Evolutionary conservation across 2,797 vertebrate species (phyloP), one percentile per base, ranked within the genome.

Genomic region (Sebastiscus tertius): DNA sequence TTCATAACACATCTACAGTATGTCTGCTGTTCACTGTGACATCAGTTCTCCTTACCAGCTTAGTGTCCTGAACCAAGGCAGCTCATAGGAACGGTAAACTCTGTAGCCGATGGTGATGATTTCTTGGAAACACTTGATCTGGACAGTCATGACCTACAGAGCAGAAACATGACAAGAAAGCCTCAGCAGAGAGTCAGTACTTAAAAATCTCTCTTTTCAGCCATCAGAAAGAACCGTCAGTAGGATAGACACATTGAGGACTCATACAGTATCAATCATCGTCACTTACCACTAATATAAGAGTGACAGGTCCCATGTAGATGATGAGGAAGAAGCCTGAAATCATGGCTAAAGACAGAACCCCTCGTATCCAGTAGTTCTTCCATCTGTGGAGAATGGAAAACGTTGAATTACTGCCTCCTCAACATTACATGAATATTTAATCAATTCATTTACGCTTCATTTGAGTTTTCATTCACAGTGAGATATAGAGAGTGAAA

Each of bases 331-430:
- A 99, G 88, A 99, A 99, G 6, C 95, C 93, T 20, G 92, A 95
- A 42, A 99, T 99, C 98, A 99, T 99, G 42, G 97, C 96, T 59
- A 99, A 75, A 61, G 97, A 97, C 85, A 99, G 95, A 93, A 99
- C 97, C 29, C 98, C 97, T 90, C 98, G 97, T 88, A 99, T 97
- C 98, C 98, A 99, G 97, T 98, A 99, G 84, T 99, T 99, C 93
- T 98, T 99, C 98, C 98, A 99, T 91, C 98, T 99, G 91, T 73
- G 90, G 82, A 67, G 77, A 60, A 77, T 0, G 2, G 24, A 80
- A 80, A 61, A 80, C 33, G 2, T 8, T 20, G 0, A 27, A 29
- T 75, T 34, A 81, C 3, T 62, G 8, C 5, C 11, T 49, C n/a
- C 2, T 49, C 4, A 27, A 46, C 54, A 31, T 46, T 0, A 62